Percentiles rank a stretch among this genome's conserved stretches.
Conservation (phyloP, 2,888 invertebrate species). For the Drosophila algonquin region DNA sequence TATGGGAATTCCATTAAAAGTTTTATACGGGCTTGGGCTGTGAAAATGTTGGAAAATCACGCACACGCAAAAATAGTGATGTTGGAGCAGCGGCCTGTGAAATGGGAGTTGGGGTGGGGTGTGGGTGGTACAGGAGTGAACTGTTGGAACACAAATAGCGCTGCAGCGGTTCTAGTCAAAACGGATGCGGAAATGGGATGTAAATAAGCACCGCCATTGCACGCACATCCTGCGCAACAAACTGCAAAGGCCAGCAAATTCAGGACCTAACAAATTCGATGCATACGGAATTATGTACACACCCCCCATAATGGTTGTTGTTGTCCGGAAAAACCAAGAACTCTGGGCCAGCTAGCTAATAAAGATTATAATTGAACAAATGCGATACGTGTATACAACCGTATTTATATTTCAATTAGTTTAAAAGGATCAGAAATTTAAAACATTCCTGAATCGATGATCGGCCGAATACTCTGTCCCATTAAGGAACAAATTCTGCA, state of each 20-base stretch:
- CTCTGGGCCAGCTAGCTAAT: not conserved
- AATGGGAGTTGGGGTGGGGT: not conserved
- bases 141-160: slow-evolving; percentile 29
- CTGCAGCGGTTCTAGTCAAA: slow-evolving; percentile 42
- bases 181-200: slow-evolving; percentile 74
- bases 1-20: slow-evolving; percentile 76
- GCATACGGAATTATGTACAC: not conserved
- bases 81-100: slow-evolving; percentile 7
- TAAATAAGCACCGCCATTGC: slow-evolving; percentile 66
- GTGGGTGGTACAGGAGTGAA: slow-evolving; percentile 2
- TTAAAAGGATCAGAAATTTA: not conserved
- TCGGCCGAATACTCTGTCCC: too few relatives aligned
- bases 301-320: too few relatives aligned
- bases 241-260: slow-evolving; percentile 39
- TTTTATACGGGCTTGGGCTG: slow-evolving; percentile 50
- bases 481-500: too few relatives aligned
- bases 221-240: slow-evolving; percentile 60
- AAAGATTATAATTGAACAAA: not conserved
- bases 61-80: slow-evolving; percentile 50
- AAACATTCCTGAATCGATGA: too few relatives aligned
- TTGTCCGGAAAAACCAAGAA: not conserved
- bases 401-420: not conserved
- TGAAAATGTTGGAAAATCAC: slow-evolving; percentile 72
- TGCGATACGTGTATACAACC: not conserved
- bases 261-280: not conserved